Conservation (phyloP, 1,140 invertebrate genomes). For the Zaprionus lachaisei region DNA sequence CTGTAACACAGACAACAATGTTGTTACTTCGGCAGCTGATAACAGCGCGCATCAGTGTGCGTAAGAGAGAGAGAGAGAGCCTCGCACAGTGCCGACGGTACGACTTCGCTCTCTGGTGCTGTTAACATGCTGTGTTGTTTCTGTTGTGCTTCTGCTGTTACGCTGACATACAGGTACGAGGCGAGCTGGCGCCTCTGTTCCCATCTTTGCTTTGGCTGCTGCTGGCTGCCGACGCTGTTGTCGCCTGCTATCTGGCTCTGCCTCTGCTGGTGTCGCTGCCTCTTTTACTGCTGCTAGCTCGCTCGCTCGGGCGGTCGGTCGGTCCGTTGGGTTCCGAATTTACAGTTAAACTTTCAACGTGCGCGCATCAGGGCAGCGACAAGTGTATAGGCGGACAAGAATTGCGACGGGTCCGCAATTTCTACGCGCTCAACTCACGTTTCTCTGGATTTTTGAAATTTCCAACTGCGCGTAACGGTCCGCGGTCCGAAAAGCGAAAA, state of each 20-base stretch:
- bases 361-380: slow-evolving; percentile 65
- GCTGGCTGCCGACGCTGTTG: slow-evolving; percentile 42
- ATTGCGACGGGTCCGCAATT: slow-evolving; percentile 65
- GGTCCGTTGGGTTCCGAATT: slow-evolving; percentile 63
- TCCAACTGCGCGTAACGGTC: slow-evolving; percentile 48
- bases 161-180: slow-evolving; percentile 60
- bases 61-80: slow-evolving; percentile 28
- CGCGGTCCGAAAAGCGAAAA: slow-evolving; percentile 22
- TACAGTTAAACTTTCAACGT: slow-evolving; percentile 78
- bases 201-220: slow-evolving; percentile 47
- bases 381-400: slow-evolving; percentile 73
- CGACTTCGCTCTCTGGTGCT: slow-evolving; percentile 16
- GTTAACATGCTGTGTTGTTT: slow-evolving; percentile 23
- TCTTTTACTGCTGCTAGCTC: slow-evolving; percentile 32
- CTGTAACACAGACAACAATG: slow-evolving; percentile 36
- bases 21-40: slow-evolving; percentile 51
- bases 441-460: slow-evolving; percentile 44
- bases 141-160: slow-evolving; percentile 46
- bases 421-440: slow-evolving; percentile 42
- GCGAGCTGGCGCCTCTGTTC: slow-evolving; percentile 50
- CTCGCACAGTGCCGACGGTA: neutral
- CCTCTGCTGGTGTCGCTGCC: slow-evolving; percentile 24
- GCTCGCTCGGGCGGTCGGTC: slow-evolving; percentile 25
- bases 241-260: slow-evolving; percentile 39
- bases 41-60: slow-evolving; percentile 60